Percentiles rank a stretch among this genome's conserved stretches.
These are phyloP conservation scores for Copidosoma floridanum DNA, from an alignment of 1,140 invertebrate genomes.

Conservation along the genomic window DNA sequence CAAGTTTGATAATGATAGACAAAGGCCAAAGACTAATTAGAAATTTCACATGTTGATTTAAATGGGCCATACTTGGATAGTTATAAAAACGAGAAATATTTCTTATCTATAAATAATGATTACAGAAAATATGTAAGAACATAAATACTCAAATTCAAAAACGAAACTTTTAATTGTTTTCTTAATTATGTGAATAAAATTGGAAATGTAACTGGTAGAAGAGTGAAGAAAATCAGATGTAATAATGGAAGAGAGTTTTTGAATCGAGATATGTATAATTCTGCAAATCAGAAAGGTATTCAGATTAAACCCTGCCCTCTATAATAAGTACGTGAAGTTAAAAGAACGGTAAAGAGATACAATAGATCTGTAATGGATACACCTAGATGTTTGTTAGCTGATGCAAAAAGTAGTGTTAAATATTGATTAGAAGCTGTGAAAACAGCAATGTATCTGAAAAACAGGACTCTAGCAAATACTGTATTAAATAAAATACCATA, in stretches of 20 bases:
- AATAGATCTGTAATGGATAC: constrained; percentile 9
- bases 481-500: not conserved
- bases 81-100: not conserved
- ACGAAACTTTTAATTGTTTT: not conserved
- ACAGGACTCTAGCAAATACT: not conserved
- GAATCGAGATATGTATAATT: not conserved
- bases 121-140: not conserved
- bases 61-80: not conserved
- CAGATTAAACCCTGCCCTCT: not conserved
- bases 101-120: not conserved
- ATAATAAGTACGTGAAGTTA: constrained; percentile 4
- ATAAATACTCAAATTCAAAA: not conserved
- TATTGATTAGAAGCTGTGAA: constrained; percentile 10
- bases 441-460: constrained; percentile 4
- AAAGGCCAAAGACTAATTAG: not conserved
- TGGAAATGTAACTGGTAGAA: not conserved
- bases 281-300: constrained; percentile 9
- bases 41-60: not conserved
- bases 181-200: not conserved
- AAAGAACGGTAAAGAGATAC: constrained; percentile 6
- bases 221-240: not conserved
- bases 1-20: not conserved
- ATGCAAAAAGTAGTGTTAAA: not conserved
- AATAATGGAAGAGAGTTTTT: constrained; percentile 1
- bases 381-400: not conserved